Conservation (phyloP, 2,797 vertebrate species). For the Mionectes olivaceus region DNA sequence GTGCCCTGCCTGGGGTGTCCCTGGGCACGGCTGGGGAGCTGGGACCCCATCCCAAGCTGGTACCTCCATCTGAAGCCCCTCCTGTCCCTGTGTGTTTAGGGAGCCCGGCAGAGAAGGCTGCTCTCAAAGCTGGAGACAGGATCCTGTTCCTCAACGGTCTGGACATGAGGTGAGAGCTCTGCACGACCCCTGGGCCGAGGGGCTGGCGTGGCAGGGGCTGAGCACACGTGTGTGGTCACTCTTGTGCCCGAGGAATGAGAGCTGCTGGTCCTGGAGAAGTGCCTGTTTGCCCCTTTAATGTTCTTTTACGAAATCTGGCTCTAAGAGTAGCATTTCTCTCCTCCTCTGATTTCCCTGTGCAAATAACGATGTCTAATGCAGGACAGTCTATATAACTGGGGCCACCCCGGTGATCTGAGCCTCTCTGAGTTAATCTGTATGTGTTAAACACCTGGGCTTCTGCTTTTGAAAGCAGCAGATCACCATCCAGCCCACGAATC, state of each 20-base stretch:
- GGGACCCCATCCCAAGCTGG: background rate
- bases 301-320: background rate
- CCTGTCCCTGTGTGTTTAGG: constrained; percentile 74
- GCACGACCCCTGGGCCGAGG: background rate
- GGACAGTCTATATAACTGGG: accelerated
- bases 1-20: background rate
- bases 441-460: background rate
- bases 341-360: background rate
- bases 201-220: background rate
- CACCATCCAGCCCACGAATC: background rate
- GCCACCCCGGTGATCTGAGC: accelerated
- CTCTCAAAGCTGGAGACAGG: constrained; percentile 92
- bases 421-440: accelerated
- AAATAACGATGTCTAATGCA: accelerated
- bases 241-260: accelerated
- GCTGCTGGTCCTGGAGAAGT: background rate
- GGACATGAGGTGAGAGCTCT: constrained; percentile 92
- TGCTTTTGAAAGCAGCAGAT: background rate
- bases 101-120: constrained; percentile 94
- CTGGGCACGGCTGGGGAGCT: accelerated
- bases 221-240: accelerated
- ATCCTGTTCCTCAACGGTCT: constrained; percentile 97
- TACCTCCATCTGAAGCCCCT: background rate
- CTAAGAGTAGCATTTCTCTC: background rate
- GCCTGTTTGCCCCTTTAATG: background rate